These are phyloP conservation scores for Brachyhypopomus gauderio DNA, from an alignment of 2,113 vertebrate species.

Conservation along the genomic window DNA sequence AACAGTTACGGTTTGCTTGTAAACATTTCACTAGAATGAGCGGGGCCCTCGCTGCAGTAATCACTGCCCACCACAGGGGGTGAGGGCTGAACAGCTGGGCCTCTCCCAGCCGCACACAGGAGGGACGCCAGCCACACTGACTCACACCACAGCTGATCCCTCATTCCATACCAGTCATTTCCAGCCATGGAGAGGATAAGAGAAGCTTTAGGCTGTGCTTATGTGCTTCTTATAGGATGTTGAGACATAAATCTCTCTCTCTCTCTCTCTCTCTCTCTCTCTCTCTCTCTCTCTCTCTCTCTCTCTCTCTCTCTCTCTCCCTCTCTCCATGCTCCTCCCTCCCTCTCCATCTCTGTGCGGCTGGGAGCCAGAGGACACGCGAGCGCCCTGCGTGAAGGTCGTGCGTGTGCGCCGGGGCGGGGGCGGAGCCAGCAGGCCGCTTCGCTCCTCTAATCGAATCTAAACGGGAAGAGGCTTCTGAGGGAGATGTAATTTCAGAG, in stretches of 20 bases:
- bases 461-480: constrained; percentile 67
- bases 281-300: too few relatives aligned
- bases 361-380: constrained; percentile 34
- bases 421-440: constrained; percentile 64
- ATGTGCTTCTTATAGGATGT: constrained; percentile 23
- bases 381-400: constrained; percentile 59
- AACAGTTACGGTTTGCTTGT: constrained; percentile 25
- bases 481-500: constrained; percentile 79
- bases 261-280: not conserved
- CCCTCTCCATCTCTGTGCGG: not conserved
- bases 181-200: constrained; percentile 9
- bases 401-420: constrained; percentile 68
- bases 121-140: not conserved
- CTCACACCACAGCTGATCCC: constrained; percentile 24
- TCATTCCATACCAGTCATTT: constrained; percentile 24
- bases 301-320: not conserved
- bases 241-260: constrained; percentile 3
- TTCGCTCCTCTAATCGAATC: constrained; percentile 76
- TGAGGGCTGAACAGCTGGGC: constrained; percentile 14
- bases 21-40: constrained; percentile 42
- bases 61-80: constrained; percentile 26
- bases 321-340: not conserved
- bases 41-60: constrained; percentile 6
- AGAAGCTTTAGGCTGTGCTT: constrained; percentile 22
- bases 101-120: not conserved